Evolutionary conservation across 2,888 invertebrate species (phyloP), one percentile per base, ranked within the genome.

Genomic region (Tenodera sinensis): DNA sequence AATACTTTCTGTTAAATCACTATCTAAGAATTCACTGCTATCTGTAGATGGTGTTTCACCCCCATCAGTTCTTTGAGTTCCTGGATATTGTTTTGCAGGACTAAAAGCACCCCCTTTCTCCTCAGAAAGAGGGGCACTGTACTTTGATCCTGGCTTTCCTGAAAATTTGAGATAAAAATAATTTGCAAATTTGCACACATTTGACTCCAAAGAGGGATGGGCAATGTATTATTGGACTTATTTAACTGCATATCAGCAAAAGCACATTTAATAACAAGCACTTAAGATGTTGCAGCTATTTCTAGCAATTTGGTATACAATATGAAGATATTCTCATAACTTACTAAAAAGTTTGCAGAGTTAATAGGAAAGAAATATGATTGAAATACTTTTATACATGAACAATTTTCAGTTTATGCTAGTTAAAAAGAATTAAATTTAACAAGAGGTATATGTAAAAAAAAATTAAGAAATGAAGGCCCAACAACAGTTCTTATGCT

Each of bases 121-220:
- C 89, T 94, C 94, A 81, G 92, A 92, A 83, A 94, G 93, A 89
- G 93, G 91, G 30, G 93, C 93, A 90, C 94, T 93, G 92, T 93
- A 94, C 91, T 93, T 93, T 91, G 93, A 93, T 91, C 94, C 94
- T 91, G 93, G 93, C 88, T 94, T 93, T 91, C 94, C 95, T 95
- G 94, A 89, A 90, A 90, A 89, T 89, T 89, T n/a, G 81, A 88
- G 83, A 87, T 85, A 89, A 83, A 20, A 71, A 71, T 20, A 6
- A 4, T 71, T 71, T 71, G 54, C 54, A 71, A 71, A 71, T 42
- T 12, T 71, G 54, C 20, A 20, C 54, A 71, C 15, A 20, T 71
- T 0, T 71, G 54, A 12, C 9, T 42, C 9, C 9, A 25, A 71
- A 71, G 25, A 15, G 54, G 4, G 54, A 20, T 54, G 54, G 20